phyloP scores from a whole-genome alignment of 2,888 invertebrate genomes.

The Lycophotia porphyrea region DNA sequence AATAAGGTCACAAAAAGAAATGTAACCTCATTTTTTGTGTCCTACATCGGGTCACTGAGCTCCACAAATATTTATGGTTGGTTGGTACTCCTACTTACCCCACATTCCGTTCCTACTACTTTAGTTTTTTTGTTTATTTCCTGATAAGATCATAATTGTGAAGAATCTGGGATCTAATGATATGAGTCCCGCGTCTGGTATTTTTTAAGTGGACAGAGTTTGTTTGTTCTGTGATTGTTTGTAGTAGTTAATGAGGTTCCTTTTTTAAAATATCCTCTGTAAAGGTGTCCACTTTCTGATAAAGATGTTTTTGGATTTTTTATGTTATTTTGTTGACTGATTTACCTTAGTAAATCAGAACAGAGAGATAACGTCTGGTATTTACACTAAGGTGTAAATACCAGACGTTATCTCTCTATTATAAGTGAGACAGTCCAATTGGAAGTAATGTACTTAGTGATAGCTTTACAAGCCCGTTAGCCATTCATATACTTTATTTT shows the following conservation, averaged over 20 bases:
- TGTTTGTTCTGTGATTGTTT: background rate
- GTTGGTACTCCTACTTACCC: constrained; percentile 12
- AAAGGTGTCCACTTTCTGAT: background rate
- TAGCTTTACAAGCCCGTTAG: background rate
- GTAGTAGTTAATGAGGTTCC: background rate
- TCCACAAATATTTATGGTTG: constrained; percentile 40
- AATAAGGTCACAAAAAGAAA: constrained; percentile 2
- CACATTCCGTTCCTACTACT: constrained; percentile 42
- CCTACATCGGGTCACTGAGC: constrained; percentile 32
- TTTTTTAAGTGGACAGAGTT: constrained; percentile 20
- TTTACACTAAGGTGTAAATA: too few species aligned
- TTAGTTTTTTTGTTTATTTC: constrained; percentile 44
- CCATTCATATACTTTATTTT: background rate
- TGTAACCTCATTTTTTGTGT: constrained; percentile 10
- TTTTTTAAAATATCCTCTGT: constrained; percentile 14
- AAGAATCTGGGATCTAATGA: constrained; percentile 10
- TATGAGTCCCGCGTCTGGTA: background rate
- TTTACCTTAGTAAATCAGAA: background rate
- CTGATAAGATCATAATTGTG: constrained; percentile 19
- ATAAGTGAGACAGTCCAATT: background rate
- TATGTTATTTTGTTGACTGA: background rate
- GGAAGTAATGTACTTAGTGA: background rate
- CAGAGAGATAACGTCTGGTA: too few species aligned
- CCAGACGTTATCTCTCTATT: background rate
- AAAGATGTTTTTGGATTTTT: constrained; percentile 9